Percentiles rank a stretch among this genome's conserved stretches.
phyloP scores from a whole-genome alignment of 2,888 invertebrate species.

The Schrankia costaestrigalis region DNA sequence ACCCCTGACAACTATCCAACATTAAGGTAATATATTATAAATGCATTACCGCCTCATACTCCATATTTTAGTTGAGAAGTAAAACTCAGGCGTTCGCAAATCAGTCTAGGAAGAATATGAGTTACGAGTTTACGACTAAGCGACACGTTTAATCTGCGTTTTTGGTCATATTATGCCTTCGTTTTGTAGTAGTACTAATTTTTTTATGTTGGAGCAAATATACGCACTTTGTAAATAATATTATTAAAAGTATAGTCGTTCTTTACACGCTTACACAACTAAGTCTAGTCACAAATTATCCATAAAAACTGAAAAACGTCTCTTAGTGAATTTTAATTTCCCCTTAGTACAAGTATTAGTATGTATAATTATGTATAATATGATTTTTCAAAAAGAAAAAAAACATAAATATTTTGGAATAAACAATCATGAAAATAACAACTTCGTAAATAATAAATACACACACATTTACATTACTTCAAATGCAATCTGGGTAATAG shows the following conservation, averaged over 20 bases:
- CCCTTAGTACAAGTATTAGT: too few species aligned
- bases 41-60: constrained; percentile 28
- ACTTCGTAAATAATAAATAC: not conserved
- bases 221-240: not conserved
- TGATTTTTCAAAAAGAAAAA: too few species aligned
- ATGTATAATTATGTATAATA: too few species aligned
- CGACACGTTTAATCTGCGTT: constrained; percentile 38
- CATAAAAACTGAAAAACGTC: too few species aligned
- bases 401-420: too few species aligned
- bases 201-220: constrained; percentile 2
- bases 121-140: constrained; percentile 32
- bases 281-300: too few species aligned
- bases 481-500: constrained; percentile 21
- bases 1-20: not conserved
- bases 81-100: constrained; percentile 44
- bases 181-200: constrained; percentile 16
- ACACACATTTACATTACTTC: constrained; percentile 1
- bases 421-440: not conserved
- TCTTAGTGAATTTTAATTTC: too few species aligned
- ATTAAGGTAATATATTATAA: constrained; percentile 26
- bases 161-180: too few species aligned
- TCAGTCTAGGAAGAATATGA: constrained; percentile 37
- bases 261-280: too few species aligned
- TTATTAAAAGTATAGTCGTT: too few species aligned
- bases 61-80: constrained; percentile 38